Base-by-base conservation (phyloP, 2,797 vertebrate genomes). In the Syngnathus rostellatus region DNA sequence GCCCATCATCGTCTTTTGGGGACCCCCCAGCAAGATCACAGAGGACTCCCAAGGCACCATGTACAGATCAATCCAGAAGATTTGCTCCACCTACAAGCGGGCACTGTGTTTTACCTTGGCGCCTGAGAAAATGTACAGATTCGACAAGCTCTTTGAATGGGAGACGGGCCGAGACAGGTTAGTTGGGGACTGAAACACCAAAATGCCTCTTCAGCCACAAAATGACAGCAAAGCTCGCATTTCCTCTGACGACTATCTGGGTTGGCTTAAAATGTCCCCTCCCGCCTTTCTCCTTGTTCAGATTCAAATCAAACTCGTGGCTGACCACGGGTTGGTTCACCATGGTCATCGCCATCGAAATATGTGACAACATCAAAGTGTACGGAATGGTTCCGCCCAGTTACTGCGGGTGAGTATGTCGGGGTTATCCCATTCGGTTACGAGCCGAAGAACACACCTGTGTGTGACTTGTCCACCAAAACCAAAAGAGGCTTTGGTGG, bases 251-350 rank as follows among this genome's bases (percentile, higher is more conserved):
- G 3, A 16, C 3, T 1, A 46, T 14, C 12, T 31, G 31, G 31
- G 31, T 4, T 31, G 31, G 31, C 31, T 31, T 14, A 46, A 48
- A 61, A 46, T 43, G n/a, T 60, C 16, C 12, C n/a, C 23, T 38
- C 16, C 14, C n/a, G 17, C 19, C 21, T 51, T 31, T 67, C 45
- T 21, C 46, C n/a, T 46, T 19, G 48, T 51, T 54, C 71, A 99
- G 97, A 79, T 90, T 94, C 82, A 94, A 93, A 78, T 99, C 97
- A 0, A 94, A 94, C 68, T 97, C 97, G 0, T 99, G 97, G 97
- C 75, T 99, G 80, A 99, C 96, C 89, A 99, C 97, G 0, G 97
- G 97, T 72, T 99, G 97, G 97, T 99, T 99, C 87, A 99, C 97
- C 69, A 97, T 98, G 97, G 97, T 94, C 81, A 96, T 96, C 0